These are phyloP conservation scores for Polyommatus icarus DNA, from an alignment of 2,888 invertebrate species.

Conservation along the genomic window DNA sequence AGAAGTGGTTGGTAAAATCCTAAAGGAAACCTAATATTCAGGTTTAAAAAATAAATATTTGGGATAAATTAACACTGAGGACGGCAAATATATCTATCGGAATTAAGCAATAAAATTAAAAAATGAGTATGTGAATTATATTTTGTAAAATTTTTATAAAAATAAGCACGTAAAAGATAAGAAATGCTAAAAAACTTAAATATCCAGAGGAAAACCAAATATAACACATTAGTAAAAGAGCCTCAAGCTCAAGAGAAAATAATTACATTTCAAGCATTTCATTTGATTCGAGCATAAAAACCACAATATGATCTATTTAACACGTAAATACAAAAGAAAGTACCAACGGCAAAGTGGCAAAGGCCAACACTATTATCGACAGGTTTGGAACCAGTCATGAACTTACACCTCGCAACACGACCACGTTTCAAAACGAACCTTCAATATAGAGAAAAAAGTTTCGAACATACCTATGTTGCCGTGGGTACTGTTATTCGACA, in stretches of 20 bases:
- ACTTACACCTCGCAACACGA: constrained; percentile 33
- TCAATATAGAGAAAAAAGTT: constrained; percentile 32
- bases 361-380: constrained; percentile 49
- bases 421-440: constrained; percentile 23
- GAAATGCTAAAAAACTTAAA: too few species aligned
- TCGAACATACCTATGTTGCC: constrained; percentile 24
- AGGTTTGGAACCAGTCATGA: constrained; percentile 43
- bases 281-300: background rate
- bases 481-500: constrained; percentile 34
- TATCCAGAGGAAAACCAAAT: too few species aligned
- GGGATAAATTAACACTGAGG: too few species aligned
- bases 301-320: constrained; percentile 37
- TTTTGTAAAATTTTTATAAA: too few species aligned
- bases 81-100: too few species aligned
- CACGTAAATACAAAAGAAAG: constrained; percentile 34
- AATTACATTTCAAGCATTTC: background rate
- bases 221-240: background rate
- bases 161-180: too few species aligned
- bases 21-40: background rate
- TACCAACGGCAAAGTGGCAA: constrained; percentile 50
- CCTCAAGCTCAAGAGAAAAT: background rate
- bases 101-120: too few species aligned
- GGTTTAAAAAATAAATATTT: too few species aligned
- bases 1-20: background rate
- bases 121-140: too few species aligned